These are phyloP conservation scores for Pseudopipra pipra DNA, from an alignment of 2,113 vertebrate species.

Conservation along the genomic window DNA sequence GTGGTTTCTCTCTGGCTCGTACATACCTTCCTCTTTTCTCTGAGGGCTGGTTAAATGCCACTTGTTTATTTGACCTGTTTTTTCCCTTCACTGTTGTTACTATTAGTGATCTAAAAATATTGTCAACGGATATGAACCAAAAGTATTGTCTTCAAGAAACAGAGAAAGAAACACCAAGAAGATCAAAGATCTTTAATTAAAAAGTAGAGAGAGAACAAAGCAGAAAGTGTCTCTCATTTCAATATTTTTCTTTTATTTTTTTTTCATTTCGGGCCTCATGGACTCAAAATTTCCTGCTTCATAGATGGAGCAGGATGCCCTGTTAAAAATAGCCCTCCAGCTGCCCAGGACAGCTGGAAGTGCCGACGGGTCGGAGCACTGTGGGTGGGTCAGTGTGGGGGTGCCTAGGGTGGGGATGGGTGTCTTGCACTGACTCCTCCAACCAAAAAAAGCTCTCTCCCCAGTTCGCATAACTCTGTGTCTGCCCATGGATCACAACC, in stretches of 20 bases:
- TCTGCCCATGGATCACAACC: not conserved
- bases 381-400: not conserved
- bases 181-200: constrained; percentile 22
- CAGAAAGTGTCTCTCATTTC: not conserved
- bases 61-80: not conserved
- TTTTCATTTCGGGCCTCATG: not conserved
- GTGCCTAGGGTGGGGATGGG: not conserved
- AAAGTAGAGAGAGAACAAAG: not conserved
- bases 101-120: not conserved
- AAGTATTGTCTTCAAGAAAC: not conserved
- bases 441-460: not conserved
- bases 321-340: constrained; percentile 33
- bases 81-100: not conserved
- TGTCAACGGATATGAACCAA: not conserved
- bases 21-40: not conserved
- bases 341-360: constrained; percentile 21
- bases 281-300: not conserved
- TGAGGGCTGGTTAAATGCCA: not conserved
- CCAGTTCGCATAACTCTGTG: not conserved
- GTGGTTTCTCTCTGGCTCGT: not conserved
- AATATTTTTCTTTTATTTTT: not conserved
- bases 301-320: not conserved
- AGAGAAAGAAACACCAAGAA: not conserved
- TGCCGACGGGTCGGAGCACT: not conserved
- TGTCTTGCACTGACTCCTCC: not conserved